Evolutionary conservation across 2,888 invertebrate species (phyloP).

Genomic region (Hyppa rectilinea): DNA sequence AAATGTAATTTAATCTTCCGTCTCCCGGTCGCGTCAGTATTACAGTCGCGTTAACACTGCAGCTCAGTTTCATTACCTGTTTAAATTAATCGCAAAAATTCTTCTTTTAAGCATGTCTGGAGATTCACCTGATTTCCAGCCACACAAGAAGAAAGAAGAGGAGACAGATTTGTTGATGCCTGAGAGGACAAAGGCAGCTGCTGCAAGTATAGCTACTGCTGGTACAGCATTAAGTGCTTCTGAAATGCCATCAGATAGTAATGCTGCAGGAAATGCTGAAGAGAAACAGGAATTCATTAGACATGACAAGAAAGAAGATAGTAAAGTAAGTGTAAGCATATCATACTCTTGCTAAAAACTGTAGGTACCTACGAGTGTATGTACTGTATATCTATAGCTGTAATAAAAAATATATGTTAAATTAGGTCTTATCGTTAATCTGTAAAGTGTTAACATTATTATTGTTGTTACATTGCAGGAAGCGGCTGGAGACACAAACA

Average conservation of each 20-base stretch:
- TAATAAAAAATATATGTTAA: not conserved
- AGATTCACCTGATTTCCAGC: constrained; percentile 79
- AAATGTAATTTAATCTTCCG: constrained; percentile 64
- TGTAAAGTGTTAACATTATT: not conserved
- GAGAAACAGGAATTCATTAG: constrained; percentile 78
- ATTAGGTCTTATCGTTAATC: not conserved
- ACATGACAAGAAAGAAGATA: constrained; percentile 73
- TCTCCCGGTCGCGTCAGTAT: constrained; percentile 36
- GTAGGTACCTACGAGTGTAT: too few relatives aligned
- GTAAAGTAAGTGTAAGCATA: constrained; percentile 72
- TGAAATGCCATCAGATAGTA: constrained; percentile 69
- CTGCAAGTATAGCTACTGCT: constrained; percentile 68
- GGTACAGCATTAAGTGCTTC: constrained; percentile 64
- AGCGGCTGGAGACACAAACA: constrained; percentile 78
- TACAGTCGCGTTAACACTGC: constrained; percentile 26
- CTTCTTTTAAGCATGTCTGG: constrained; percentile 84
- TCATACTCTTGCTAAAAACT: not conserved
- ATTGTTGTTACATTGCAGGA: constrained; percentile 72
- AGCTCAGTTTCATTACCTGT: constrained; percentile 39
- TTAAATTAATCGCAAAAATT: constrained; percentile 58
- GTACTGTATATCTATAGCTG: not conserved
- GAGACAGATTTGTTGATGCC: constrained; percentile 76
- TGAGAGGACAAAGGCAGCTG: constrained; percentile 71
- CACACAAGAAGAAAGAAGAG: constrained; percentile 83
- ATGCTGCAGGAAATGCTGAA: constrained; percentile 67